Percentiles rank a stretch among this genome's conserved stretches.
Conservation (phyloP, 64 coral and sea anemone genomes). For the Actinia tenebrosa region DNA sequence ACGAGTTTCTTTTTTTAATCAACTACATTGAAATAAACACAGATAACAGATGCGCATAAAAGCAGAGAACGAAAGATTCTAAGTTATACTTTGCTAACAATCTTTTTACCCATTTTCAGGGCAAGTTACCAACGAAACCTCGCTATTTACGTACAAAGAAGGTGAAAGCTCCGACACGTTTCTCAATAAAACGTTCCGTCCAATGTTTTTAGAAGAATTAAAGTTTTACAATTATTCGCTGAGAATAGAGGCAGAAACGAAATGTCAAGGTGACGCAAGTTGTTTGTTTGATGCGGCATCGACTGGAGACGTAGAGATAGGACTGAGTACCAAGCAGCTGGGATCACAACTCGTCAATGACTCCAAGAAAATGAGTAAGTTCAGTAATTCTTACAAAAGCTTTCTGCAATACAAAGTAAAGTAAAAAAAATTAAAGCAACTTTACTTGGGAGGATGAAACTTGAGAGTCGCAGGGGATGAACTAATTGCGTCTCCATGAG, state of each 20-base stretch:
- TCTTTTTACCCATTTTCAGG: not conserved
- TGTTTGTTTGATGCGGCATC: conserved; percentile 37
- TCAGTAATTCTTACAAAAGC: not conserved
- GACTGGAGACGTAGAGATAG: conserved; percentile 8
- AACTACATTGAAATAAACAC: too few species aligned
- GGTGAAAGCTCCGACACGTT: not conserved
- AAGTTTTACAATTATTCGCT: not conserved
- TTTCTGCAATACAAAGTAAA: not conserved
- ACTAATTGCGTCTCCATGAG: too few species aligned
- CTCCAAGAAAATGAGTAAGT: conserved; percentile 20
- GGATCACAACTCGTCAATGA: conserved; percentile 32
- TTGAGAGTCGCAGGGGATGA: too few species aligned
- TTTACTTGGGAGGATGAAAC: too few species aligned
- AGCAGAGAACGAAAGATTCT: too few species aligned
- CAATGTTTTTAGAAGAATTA: conserved; percentile 23
- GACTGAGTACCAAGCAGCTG: conserved; percentile 4
- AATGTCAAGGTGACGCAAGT: not conserved
- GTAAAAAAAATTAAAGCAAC: too few species aligned
- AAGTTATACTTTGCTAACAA: not conserved
- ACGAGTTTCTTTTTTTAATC: not conserved
- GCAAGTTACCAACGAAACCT: conserved; percentile 16
- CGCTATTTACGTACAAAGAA: not conserved
- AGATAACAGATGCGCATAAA: too few species aligned
- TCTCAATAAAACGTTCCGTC: not conserved
- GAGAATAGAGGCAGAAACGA: not conserved